Conservation (phyloP, 2,797 vertebrate genomes). For the Bucorvus abyssinicus region DNA sequence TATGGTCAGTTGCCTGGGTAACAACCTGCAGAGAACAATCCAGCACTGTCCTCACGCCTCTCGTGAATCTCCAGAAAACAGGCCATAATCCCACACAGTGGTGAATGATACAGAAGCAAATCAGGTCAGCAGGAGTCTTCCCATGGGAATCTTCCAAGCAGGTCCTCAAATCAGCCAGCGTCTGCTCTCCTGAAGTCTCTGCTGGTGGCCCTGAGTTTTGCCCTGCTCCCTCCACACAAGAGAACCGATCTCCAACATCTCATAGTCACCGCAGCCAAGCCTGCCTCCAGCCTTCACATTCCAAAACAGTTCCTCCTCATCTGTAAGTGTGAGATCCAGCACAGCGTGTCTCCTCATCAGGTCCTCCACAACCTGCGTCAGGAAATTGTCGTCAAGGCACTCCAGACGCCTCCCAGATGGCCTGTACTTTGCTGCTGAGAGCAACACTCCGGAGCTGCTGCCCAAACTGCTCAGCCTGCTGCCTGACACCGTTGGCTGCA, state of each 20-base stretch:
- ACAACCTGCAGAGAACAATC: neutral
- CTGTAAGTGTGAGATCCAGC: neutral
- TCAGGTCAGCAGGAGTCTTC: neutral
- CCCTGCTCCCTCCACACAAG: neutral
- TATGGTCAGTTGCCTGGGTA: neutral
- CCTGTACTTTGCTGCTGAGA: neutral
- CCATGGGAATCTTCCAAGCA: neutral
- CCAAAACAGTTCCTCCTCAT: neutral
- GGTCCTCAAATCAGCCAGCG: neutral
- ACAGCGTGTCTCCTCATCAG: neutral
- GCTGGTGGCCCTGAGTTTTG: neutral
- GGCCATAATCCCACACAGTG: neutral
- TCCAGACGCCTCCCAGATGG: neutral
- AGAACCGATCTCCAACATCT: neutral
- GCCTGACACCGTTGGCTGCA: neutral
- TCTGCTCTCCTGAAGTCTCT: neutral
- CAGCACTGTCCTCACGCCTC: neutral
- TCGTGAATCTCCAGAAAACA: neutral
- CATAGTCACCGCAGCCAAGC: too few species aligned
- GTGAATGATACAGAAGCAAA: slow-evolving; percentile 20
- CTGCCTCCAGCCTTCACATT: neutral
- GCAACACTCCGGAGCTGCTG: neutral
- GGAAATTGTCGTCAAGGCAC: neutral
- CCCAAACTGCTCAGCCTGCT: neutral
- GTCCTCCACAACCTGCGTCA: neutral